phyloP scores from a whole-genome alignment of 2,113 vertebrate genomes.

The Tangachromis dhanisi region DNA sequence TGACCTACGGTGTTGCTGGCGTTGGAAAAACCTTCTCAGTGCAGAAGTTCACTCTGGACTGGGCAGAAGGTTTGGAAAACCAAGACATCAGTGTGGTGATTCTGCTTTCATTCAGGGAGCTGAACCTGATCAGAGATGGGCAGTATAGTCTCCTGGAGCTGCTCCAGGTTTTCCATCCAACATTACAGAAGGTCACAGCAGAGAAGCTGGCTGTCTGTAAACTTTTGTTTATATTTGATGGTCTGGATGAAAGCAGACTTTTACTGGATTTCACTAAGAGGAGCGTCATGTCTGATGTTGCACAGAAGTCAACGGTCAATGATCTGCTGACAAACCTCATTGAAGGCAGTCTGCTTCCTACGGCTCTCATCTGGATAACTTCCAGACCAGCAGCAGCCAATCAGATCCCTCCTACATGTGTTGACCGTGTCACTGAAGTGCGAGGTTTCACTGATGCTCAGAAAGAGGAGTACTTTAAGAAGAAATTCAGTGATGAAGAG shows the following conservation, averaged over 20 bases:
- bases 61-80: background rate
- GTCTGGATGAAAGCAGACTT: background rate
- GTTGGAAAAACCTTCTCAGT: background rate
- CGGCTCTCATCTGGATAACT: background rate
- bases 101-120: too few relatives aligned
- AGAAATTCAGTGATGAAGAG: background rate
- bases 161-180: too few relatives aligned
- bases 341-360: background rate
- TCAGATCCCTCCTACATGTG: too few relatives aligned
- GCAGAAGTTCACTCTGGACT: background rate
- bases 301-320: background rate
- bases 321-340: background rate
- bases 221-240: rapidly evolving
- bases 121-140: too few relatives aligned
- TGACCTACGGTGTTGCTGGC: background rate
- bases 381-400: background rate
- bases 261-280: background rate
- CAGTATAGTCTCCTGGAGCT: too few relatives aligned
- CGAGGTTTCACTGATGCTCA: background rate
- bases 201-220: rapidly evolving
- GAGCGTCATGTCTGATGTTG: background rate
- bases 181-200: background rate
- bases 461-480: background rate
- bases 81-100: background rate
- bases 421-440: background rate